Evolutionary conservation across 2,797 vertebrate genomes (phyloP).

Genomic region (Nyctibius grandis): DNA sequence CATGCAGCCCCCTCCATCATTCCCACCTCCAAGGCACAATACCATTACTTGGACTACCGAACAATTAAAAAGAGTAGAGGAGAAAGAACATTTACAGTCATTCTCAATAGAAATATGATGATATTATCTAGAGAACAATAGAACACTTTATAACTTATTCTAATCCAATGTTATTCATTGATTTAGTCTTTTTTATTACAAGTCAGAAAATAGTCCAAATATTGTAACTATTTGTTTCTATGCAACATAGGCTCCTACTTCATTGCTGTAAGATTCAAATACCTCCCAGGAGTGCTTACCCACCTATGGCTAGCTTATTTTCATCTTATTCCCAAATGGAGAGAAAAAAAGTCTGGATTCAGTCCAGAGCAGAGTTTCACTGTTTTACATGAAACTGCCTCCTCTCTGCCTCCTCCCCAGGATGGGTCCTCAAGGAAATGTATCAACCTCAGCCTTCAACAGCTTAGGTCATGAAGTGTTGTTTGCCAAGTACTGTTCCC

Average conservation of each 20-base stretch:
- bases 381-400: too few relatives aligned
- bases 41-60: background rate
- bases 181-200: background rate
- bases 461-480: accelerated
- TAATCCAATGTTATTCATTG: background rate
- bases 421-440: background rate
- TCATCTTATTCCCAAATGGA: background rate
- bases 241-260: background rate
- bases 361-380: background rate
- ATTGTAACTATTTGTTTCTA: background rate
- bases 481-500: background rate
- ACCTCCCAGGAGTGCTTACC: background rate
- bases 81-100: background rate
- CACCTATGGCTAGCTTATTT: background rate
- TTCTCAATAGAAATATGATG: background rate
- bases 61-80: background rate
- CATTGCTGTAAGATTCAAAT: background rate
- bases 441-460: background rate
- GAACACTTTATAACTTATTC: background rate
- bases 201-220: background rate
- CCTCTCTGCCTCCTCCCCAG: background rate
- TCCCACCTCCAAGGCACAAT: background rate
- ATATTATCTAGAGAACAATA: background rate
- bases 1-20: background rate
- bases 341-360: background rate